Percentiles rank a stretch among this genome's conserved stretches.
These are phyloP conservation scores for Sphaeramia orbicularis DNA, from an alignment of 2,797 vertebrate species.

Conservation along the genomic window DNA sequence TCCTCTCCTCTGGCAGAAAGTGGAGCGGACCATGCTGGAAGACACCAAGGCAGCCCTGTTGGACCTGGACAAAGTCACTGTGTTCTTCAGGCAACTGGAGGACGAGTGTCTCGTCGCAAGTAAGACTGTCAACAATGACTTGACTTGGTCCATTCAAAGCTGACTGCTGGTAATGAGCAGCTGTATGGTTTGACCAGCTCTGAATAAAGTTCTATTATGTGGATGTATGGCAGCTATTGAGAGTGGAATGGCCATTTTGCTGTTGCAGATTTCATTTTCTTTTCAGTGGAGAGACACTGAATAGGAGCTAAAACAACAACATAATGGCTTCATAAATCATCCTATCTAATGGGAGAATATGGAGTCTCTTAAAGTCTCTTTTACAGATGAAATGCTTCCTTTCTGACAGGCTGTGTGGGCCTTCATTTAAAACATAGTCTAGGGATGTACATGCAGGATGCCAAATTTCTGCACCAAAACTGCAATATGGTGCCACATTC, in stretches of 20 bases:
- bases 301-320: constrained; percentile 41
- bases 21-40: constrained; percentile 94
- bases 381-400: constrained; percentile 11
- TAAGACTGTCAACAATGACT: constrained; percentile 81
- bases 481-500: background rate
- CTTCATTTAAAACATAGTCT: constrained; percentile 21
- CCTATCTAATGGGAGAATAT: constrained; percentile 31
- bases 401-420: constrained; percentile 6
- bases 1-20: constrained; percentile 84
- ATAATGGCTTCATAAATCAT: constrained; percentile 52
- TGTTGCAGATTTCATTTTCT: constrained; percentile 47
- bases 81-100: constrained; percentile 94
- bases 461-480: background rate
- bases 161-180: constrained; percentile 64
- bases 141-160: constrained; percentile 54
- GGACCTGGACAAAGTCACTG: constrained; percentile 95
- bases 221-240: constrained; percentile 39
- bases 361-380: constrained; percentile 5
- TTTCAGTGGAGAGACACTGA: constrained; percentile 29
- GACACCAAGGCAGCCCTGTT: constrained; percentile 93
- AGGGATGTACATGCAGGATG: background rate
- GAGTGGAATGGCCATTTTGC: constrained; percentile 45
- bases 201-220: constrained; percentile 64
- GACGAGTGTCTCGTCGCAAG: constrained; percentile 95
- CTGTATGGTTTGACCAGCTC: constrained; percentile 60